Percentiles rank a stretch among this genome's conserved stretches.
These are phyloP conservation scores for Lipophrys pholis DNA, from an alignment of 2,113 vertebrate genomes.

Conservation along the genomic window DNA sequence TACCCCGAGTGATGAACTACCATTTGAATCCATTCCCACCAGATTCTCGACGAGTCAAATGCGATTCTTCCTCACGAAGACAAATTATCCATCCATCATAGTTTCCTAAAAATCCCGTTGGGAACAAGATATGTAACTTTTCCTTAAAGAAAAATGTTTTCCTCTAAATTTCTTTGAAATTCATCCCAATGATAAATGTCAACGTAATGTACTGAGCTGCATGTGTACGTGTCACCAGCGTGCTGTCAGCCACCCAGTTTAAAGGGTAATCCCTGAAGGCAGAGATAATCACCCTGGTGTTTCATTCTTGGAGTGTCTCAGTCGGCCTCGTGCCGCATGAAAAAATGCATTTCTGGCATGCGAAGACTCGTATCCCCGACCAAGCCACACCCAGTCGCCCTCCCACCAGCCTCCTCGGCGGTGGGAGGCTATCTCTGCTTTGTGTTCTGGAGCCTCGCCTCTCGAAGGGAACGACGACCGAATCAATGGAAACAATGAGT, in stretches of 20 bases:
- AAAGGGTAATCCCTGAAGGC: not conserved
- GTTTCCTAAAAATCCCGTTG: no score
- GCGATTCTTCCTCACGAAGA: no score
- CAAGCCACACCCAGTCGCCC: constrained; percentile 27
- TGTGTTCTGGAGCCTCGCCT: constrained; percentile 16
- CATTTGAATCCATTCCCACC: no score
- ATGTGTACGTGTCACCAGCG: not conserved
- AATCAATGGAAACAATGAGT: constrained; percentile 29
- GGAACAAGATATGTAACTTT: no score
- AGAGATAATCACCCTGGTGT: not conserved
- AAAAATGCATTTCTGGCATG: constrained; percentile 9
- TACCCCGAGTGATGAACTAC: no score
- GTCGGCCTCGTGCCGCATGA: not conserved
- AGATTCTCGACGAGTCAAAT: no score
- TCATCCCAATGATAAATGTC: no score
- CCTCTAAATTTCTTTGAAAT: no score
- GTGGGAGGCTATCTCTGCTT: constrained; percentile 27
- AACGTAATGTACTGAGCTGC: not conserved
- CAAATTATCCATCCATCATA: no score
- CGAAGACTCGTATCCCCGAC: not conserved
- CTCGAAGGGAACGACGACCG: constrained; percentile 1
- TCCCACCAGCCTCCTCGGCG: constrained; percentile 13
- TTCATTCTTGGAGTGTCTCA: not conserved
- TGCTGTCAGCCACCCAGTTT: not conserved
- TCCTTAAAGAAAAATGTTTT: no score